A percentile compares a stretch with the other conserved stretches of the same genome.
These are phyloP conservation scores for Crematogaster levior DNA, from an alignment of 2,888 invertebrate species.

Conservation along the genomic window DNA sequence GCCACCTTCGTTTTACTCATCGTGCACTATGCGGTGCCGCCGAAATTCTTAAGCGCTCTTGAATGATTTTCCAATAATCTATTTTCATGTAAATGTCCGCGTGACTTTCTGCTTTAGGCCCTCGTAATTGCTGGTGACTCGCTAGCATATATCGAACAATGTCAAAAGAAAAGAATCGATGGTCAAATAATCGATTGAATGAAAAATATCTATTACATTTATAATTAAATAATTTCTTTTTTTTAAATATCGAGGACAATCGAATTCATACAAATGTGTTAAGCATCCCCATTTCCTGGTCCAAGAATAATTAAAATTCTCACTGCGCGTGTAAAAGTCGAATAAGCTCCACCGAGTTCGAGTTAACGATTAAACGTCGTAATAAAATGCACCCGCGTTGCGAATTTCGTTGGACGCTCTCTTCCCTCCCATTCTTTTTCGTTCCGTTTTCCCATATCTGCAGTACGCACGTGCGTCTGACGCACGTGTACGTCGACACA, in stretches of 20 bases:
- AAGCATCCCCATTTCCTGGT: neutral
- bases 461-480: conserved; percentile 56
- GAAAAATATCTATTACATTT: neutral
- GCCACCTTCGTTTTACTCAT: conserved; percentile 42
- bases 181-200: neutral
- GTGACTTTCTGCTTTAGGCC: conserved; percentile 27
- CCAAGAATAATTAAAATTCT: neutral
- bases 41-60: conserved; percentile 52
- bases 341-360: neutral
- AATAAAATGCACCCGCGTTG: conserved; percentile 27
- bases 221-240: neutral
- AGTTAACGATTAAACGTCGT: conserved; percentile 19
- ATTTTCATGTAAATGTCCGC: conserved; percentile 42
- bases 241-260: neutral
- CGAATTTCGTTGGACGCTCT: neutral
- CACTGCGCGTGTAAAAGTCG: neutral
- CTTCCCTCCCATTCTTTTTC: neutral
- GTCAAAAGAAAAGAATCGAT: neutral
- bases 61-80: conserved; percentile 55
- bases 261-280: neutral
- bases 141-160: neutral
- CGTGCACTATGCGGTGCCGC: conserved; percentile 40
- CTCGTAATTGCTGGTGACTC: neutral
- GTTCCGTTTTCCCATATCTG: conserved; percentile 25
- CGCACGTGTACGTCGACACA: conserved; percentile 47